Evolutionary conservation across 64 coral and sea anemone genomes (phyloP), one percentile per base, ranked within the genome.

Genomic region (Platygyra sinensis): DNA sequence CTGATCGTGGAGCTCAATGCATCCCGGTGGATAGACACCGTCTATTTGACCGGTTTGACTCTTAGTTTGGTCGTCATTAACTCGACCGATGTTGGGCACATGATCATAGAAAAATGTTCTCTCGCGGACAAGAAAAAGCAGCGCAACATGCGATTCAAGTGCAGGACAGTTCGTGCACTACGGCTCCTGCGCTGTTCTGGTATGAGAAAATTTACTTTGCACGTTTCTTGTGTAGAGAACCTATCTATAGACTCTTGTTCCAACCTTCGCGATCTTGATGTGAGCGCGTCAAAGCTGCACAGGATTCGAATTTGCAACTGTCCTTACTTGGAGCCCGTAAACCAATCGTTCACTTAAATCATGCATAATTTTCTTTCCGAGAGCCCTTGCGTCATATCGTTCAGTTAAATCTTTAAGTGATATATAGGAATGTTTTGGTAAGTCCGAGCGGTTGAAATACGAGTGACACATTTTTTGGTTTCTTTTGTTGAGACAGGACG

Each of bases 211-310:
- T 83, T 91, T 22, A 67, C 50, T 39, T 50, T 83, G 50, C 79
- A 83, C 15, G 89, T 91, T 0, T 72, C 79, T 19, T 60, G 72
- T 63, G 67, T 91, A 2, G 39, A 67, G 28, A 72, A 63, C 31
- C 89, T 91, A 8, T 61, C 89, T 19, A 38, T 83, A 36, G 89
- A 91, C 27, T 91, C 89, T 7, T 91, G 89, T 30, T 60, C 63
- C 25, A 91, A 72, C 14, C 28, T 91, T 24, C 59, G 67, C 11
- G 30, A 91, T 29, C 71, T 91, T 24, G 67, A 91, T 42, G 71
- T 87, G 9, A 91, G 79, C 14, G 79, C 67, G 9, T 73, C 78
- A 20, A 91, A 32, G 42, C 78, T 91, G 10, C 10, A 61, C 54
- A 30, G 10, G 20, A 32, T 91, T 20, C 79, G 77, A 72, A 81